Evolutionary conservation across 2,888 invertebrate genomes (phyloP).

Genomic region (Schrankia costaestrigalis): DNA sequence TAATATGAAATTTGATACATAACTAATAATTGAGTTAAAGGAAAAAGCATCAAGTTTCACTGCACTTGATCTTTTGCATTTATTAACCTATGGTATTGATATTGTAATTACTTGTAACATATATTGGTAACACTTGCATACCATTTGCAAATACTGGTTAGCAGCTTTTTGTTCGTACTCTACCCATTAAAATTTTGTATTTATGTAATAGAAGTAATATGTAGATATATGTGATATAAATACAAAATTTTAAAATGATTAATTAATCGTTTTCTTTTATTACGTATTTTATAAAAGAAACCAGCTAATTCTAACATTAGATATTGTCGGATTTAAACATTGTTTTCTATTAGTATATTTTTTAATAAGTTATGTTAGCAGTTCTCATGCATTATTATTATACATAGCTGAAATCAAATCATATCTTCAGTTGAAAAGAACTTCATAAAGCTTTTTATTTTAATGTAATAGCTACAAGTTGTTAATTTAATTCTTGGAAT

Average conservation of each 20-base stretch:
- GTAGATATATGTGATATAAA: constrained; percentile 81
- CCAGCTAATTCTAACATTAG: constrained; percentile 68
- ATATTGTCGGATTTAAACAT: constrained; percentile 67
- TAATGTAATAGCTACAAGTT: constrained; percentile 76
- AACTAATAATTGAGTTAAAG: constrained; percentile 55
- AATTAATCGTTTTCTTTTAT: constrained; percentile 75
- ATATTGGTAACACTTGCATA: constrained; percentile 77
- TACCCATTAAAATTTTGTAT: constrained; percentile 79
- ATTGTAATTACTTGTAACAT: constrained; percentile 82
- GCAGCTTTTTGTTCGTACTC: constrained; percentile 77
- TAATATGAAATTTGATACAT: constrained; percentile 62
- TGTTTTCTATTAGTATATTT: constrained; percentile 73
- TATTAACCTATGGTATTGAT: constrained; percentile 81
- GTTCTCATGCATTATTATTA: constrained; percentile 59
- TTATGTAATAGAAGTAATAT: constrained; percentile 80
- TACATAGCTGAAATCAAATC: constrained; percentile 66
- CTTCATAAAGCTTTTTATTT: constrained; percentile 73
- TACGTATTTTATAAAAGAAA: constrained; percentile 69
- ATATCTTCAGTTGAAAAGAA: constrained; percentile 61
- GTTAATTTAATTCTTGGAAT: too few species aligned
- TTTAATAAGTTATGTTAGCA: constrained; percentile 73
- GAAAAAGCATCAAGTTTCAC: constrained; percentile 66
- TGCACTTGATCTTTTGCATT: constrained; percentile 82
- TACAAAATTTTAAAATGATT: constrained; percentile 80
- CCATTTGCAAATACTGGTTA: constrained; percentile 77